Conservation (phyloP, 35 echinoderm and acorn worm genomes). For the Diadema setosum region DNA sequence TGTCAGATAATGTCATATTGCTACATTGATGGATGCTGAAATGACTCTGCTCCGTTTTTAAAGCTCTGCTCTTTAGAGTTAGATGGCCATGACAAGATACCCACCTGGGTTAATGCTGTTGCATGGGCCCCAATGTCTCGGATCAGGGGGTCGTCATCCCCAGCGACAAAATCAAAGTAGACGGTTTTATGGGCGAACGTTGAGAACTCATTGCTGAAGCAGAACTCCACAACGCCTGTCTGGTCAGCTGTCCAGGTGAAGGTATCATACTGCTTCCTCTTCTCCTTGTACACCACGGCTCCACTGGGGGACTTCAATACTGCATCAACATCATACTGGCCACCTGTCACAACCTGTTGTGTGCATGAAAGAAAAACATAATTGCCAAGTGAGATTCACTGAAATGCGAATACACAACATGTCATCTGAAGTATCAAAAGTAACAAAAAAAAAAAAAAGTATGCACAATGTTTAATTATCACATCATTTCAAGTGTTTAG, state of each 20-base stretch:
- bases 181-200: slow-evolving; percentile 98
- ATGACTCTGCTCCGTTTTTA: too few species aligned
- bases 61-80: too few species aligned
- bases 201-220: slow-evolving; percentile 99
- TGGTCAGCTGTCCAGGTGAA: slow-evolving; percentile 61
- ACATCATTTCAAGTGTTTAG: too few species aligned
- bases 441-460: too few species aligned
- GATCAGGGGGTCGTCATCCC: slow-evolving; percentile 73
- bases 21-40: too few species aligned
- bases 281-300: slow-evolving; percentile 77
- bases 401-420: too few species aligned
- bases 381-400: too few species aligned
- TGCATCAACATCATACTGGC: slow-evolving; percentile 94
- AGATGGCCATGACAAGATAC: too few species aligned
- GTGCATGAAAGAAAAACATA: too few species aligned
- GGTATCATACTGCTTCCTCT: slow-evolving; percentile 94
- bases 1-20: neutral
- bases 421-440: too few species aligned
- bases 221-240: slow-evolving; percentile 87
- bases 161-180: slow-evolving; percentile 96
- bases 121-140: slow-evolving; percentile 86
- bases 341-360: slow-evolving; percentile 98
- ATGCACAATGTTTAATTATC: too few species aligned
- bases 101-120: slow-evolving; percentile 91
- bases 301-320: slow-evolving; percentile 28